Evolutionary conservation across 2,888 invertebrate species (phyloP), one percentile per base, ranked within the genome.

Genomic region (Drosophila flavopinicola): DNA sequence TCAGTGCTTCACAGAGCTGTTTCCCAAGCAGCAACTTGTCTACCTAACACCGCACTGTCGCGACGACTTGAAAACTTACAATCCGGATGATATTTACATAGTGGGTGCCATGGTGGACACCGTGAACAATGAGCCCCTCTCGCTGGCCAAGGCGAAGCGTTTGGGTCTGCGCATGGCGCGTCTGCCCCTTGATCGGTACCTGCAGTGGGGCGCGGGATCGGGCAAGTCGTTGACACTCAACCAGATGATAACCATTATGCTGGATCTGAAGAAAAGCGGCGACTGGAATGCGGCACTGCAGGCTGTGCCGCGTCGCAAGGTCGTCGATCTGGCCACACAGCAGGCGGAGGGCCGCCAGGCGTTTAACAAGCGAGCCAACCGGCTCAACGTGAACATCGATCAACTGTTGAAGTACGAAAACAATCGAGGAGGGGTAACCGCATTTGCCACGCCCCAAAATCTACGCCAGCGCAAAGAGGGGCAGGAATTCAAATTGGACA

Each of bases 21-120:
- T 96, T 90, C 95, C 96, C 0, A 96, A 94, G 89, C 92, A 96
- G 5, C 93, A 94, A 66, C 90, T 98, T 17, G 95, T 98, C 0
- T 98, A 98, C 90, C 92, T 98, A 37, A 96, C 98, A 10, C 98
- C 98, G 6, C 95, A 98, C 90, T 95, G 96, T 77, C 92, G 93
- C 10, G 93, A 94, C 51, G 94, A 94, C 79, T 84, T 98, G 76
- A 90, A 90, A 0, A 89, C 92, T 24, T 97, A 93, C 91, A 94
- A 96, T 91, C 94, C 93, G 73, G 94, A 97, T 89, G 94, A 95
- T 75, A 91, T 97, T 7, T 98, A 98, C 88, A 96, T 98, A 60
- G 93, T 98, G 85, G 98, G 97, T 11, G 95, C 93, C 51, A 94
- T 95, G 92, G 96, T 96, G 42, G 96, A 96, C 85, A 96, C 95